These are phyloP conservation scores for Liopterus haemorrhoidalis DNA, from an alignment of 2,888 invertebrate species.

Conservation along the genomic window DNA sequence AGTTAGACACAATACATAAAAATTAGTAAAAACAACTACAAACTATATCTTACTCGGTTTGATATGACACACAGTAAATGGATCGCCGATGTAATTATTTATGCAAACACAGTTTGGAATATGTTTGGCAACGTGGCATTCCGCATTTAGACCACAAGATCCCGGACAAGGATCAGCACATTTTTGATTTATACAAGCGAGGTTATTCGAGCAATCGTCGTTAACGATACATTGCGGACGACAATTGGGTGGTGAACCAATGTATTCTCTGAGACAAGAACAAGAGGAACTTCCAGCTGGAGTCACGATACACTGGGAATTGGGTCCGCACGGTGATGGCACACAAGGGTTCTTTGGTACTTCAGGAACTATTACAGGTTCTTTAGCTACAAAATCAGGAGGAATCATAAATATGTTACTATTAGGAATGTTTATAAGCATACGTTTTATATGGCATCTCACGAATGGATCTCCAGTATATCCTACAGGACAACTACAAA, in stretches of 20 bases:
- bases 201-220: slow-evolving; percentile 61
- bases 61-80: slow-evolving; percentile 55
- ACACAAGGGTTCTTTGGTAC: slow-evolving; percentile 54
- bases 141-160: slow-evolving; percentile 65
- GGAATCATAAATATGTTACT: background rate
- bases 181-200: slow-evolving; percentile 64
- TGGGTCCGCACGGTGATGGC: slow-evolving; percentile 64
- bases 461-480: slow-evolving; percentile 43
- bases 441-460: slow-evolving; percentile 40
- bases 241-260: slow-evolving; percentile 65
- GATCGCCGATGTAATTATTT: slow-evolving; percentile 61
- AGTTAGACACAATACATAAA: background rate
- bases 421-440: slow-evolving; percentile 31
- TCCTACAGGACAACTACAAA: slow-evolving; percentile 44
- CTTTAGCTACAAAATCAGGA: slow-evolving; percentile 24
- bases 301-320: slow-evolving; percentile 51
- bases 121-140: slow-evolving; percentile 68
- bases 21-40: too few species aligned
- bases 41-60: slow-evolving; percentile 51
- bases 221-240: slow-evolving; percentile 70
- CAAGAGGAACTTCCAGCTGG: slow-evolving; percentile 57
- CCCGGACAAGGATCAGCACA: slow-evolving; percentile 71
- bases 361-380: slow-evolving; percentile 16
- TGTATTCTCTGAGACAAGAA: slow-evolving; percentile 64
- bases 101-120: slow-evolving; percentile 69